Conservation (phyloP, 2,797 vertebrate genomes). For the Heliangelus exortis region DNA sequence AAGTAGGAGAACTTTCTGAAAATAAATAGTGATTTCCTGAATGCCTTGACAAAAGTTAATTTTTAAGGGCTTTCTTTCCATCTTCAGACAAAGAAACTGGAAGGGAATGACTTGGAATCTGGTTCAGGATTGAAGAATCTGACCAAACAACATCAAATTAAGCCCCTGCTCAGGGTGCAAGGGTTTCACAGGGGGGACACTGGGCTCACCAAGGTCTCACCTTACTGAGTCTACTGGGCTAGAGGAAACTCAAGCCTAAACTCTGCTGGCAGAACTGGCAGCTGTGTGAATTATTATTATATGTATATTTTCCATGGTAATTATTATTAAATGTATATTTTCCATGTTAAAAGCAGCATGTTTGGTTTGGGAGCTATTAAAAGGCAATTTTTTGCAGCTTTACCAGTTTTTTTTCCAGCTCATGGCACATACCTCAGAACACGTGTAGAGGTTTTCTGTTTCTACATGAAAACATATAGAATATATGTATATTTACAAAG, state of each 20-base stretch:
- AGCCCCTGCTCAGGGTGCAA: rapidly evolving
- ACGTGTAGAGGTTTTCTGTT: neutral
- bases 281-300: neutral
- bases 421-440: rapidly evolving
- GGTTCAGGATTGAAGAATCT: neutral
- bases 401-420: neutral
- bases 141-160: neutral
- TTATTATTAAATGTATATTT: neutral
- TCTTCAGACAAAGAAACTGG: neutral
- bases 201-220: neutral
- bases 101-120: neutral
- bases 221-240: neutral
- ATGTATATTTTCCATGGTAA: no score
- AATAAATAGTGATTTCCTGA: neutral
- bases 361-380: neutral
- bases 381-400: neutral
- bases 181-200: neutral
- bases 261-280: rapidly evolving
- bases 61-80: neutral
- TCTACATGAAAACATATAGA: rapidly evolving
- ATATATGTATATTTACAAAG: neutral
- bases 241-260: neutral
- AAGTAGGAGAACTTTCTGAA: neutral
- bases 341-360: rapidly evolving
- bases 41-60: neutral